Evolutionary conservation across 92 coral and sea anemone species (phyloP), one percentile per base, ranked within the genome.

Genomic region (Pocillopora meandrina): DNA sequence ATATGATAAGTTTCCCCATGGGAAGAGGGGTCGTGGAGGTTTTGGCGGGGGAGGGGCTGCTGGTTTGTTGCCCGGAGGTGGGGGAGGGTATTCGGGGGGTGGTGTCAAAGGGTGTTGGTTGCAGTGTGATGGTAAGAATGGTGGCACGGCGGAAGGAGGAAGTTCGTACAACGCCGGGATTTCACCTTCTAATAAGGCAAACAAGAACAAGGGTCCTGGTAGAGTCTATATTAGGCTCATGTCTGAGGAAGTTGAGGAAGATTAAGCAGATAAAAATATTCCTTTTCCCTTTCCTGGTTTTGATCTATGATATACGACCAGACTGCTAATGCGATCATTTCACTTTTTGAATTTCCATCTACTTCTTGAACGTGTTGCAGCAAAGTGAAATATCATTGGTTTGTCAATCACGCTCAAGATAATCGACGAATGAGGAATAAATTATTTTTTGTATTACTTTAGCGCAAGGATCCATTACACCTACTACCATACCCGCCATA

Each of bases 31-130:
- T 72, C 93, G 84, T 65, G 98, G 98, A 69, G 98, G 98, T 14
- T 95, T 95, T 65, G 98, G 98, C 57, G 98, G 98, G 61, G 98
- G 98, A 59, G 98, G 98, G 26, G 95, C 98, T 11, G 95, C 96
- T n/a, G 96, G 98, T 15, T 85, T 95, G 73, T 87, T 95, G 65
- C 95, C 98, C 19, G 98, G 98, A 5, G 98, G 90, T 15, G 98
- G 98, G 18, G 98, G 98, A 18, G 98, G 98, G 33, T 95, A 91
- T 87, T 94, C 93, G 12, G 98, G 98, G 31, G 98, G 98, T 5
- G 95, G 96, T 42, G 98, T 95, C 5, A 85, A 71, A 13, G 98
- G 98, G 17, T 93, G 97, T 42, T 93, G 92, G 92, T 47, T 92
- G 75, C 60, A 21, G 57, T 94, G 97, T 26, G 85, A 89, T 61